Conservation (phyloP, 1,140 invertebrate species). For the Lanistes nyassanus region DNA sequence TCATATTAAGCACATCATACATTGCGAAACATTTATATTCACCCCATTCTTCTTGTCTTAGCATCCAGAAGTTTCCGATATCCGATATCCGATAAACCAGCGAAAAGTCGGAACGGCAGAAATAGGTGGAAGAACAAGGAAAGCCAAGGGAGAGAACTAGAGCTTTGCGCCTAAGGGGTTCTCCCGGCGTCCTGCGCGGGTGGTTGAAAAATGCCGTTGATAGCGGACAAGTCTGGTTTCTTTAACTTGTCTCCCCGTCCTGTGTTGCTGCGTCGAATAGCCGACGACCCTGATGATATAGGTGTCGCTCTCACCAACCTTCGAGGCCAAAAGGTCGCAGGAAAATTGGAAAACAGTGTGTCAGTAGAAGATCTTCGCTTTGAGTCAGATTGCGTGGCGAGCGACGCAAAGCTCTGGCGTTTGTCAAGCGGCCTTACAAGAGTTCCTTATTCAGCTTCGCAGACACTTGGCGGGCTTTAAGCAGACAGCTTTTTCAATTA, state of each 20-base stretch:
- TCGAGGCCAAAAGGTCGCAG: background rate
- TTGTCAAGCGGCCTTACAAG: background rate
- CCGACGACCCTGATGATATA: conserved; percentile 1
- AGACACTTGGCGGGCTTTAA: too few species aligned
- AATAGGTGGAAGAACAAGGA: background rate
- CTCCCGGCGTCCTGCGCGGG: background rate
- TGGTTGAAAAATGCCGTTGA: conserved; percentile 9
- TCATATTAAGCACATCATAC: too few species aligned
- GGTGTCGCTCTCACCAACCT: conserved; percentile 8
- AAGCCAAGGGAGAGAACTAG: background rate
- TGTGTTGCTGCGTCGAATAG: background rate
- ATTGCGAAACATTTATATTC: too few species aligned
- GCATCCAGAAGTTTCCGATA: too few species aligned
- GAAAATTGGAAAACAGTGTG: conserved; percentile 11
- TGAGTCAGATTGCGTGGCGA: background rate
- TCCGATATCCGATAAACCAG: too few species aligned
- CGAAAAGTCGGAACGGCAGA: background rate
- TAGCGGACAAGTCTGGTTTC: conserved; percentile 3
- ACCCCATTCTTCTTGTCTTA: too few species aligned
- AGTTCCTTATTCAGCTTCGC: too few species aligned
- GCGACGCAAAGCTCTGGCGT: background rate
- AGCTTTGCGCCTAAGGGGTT: too few species aligned
- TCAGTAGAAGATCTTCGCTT: conserved; percentile 3
- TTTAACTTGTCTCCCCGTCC: background rate
- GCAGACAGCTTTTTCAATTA: too few species aligned